phyloP scores from a whole-genome alignment of 2,797 vertebrate species.

The Cynodonichthys magdalenae region DNA sequence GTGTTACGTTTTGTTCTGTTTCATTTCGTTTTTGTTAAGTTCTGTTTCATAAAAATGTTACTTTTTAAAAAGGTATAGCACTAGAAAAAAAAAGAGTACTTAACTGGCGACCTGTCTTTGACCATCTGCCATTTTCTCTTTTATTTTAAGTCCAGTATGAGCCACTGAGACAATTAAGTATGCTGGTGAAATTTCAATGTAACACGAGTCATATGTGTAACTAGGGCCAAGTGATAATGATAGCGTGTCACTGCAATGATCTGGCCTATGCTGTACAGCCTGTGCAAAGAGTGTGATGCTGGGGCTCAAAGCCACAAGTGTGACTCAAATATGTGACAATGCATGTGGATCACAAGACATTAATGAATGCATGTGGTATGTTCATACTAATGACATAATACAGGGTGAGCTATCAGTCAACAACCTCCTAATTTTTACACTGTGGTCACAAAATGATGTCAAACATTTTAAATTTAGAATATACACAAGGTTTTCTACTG shows the following conservation, averaged over 20 bases:
- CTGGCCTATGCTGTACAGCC: slow-evolving; percentile 24
- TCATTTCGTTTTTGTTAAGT: no score
- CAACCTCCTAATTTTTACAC: slow-evolving; percentile 9
- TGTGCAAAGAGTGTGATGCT: slow-evolving; percentile 46
- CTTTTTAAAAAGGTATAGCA: no score
- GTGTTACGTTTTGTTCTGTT: not conserved
- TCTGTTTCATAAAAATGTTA: no score
- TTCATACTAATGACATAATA: slow-evolving; percentile 29
- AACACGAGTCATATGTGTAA: slow-evolving; percentile 53
- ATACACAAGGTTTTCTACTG: not conserved
- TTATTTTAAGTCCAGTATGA: slow-evolving; percentile 33
- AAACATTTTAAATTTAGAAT: slow-evolving; percentile 7
- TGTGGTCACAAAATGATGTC: not conserved
- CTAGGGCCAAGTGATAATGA: slow-evolving; percentile 63
- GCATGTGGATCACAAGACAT: slow-evolving; percentile 43
- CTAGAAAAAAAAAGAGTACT: no score
- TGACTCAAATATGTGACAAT: slow-evolving; percentile 66
- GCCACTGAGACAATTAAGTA: slow-evolving; percentile 28
- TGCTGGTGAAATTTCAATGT: slow-evolving; percentile 45
- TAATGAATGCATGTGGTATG: slow-evolving; percentile 34
- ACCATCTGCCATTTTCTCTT: not conserved
- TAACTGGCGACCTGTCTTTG: not conserved
- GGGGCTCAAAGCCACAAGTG: slow-evolving; percentile 53
- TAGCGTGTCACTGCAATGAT: slow-evolving; percentile 60
- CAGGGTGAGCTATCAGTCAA: slow-evolving; percentile 30